Evolutionary conservation across 2,113 vertebrate species (phyloP).

Genomic region (Rostratula benghalensis): DNA sequence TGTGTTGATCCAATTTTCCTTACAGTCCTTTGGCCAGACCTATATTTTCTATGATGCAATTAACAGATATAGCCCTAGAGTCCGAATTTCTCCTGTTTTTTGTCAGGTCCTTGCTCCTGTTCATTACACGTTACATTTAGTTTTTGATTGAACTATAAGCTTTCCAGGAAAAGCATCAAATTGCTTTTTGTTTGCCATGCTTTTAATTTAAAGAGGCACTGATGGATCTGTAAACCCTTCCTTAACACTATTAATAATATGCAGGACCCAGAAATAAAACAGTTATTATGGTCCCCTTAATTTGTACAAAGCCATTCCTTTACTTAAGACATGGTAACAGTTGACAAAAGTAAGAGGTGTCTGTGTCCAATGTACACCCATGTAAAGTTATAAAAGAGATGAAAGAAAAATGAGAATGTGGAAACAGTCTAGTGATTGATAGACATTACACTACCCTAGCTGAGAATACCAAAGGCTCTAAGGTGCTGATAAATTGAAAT

Average conservation of each 20-base stretch:
- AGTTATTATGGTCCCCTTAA: not conserved
- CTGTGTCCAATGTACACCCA: not conserved
- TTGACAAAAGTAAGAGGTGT: not conserved
- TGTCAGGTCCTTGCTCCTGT: not conserved
- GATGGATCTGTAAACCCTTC: not conserved
- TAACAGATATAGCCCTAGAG: not conserved
- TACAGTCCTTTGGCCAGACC: not conserved
- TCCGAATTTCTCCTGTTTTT: not conserved
- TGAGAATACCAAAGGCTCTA: constrained; percentile 32
- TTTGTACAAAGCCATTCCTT: not conserved
- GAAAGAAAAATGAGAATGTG: constrained; percentile 27
- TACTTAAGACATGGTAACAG: not conserved
- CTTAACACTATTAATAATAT: not conserved
- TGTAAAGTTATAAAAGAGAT: not conserved
- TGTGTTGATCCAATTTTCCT: not conserved
- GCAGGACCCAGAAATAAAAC: not conserved
- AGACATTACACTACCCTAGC: constrained; percentile 26
- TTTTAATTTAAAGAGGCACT: not conserved
- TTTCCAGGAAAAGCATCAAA: not conserved
- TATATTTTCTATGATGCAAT: not conserved
- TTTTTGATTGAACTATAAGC: not conserved
- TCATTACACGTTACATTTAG: not conserved
- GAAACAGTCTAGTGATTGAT: constrained; percentile 57
- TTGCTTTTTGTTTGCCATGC: not conserved
- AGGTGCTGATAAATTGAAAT: constrained; percentile 66